Conservation (phyloP, 1,140 invertebrate genomes). For the Octopus bimaculoides region DNA sequence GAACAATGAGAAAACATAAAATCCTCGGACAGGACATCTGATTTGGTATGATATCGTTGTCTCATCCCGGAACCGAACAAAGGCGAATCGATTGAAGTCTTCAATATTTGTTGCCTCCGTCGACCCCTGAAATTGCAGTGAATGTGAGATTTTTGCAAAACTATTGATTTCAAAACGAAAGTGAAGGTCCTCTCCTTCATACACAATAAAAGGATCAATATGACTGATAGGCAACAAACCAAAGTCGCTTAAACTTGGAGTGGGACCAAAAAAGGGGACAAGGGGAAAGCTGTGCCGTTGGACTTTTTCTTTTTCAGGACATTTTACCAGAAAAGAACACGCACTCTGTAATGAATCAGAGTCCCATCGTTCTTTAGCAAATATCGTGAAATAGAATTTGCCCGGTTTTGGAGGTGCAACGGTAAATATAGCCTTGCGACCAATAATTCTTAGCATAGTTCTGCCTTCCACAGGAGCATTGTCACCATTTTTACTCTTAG, state of each 20-base stretch:
- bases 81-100: slow-evolving; percentile 49
- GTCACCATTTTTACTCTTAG: slow-evolving; percentile 36
- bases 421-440: slow-evolving; percentile 50
- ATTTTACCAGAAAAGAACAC: slow-evolving; percentile 50
- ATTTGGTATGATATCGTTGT: slow-evolving; percentile 43
- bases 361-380: slow-evolving; percentile 48
- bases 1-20: slow-evolving; percentile 52
- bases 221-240: slow-evolving; percentile 47
- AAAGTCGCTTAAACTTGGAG: slow-evolving; percentile 36
- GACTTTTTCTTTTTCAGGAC: slow-evolving; percentile 41
- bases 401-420: slow-evolving; percentile 49
- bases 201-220: slow-evolving; percentile 46
- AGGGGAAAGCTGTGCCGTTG: slow-evolving; percentile 45
- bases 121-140: slow-evolving; percentile 44
- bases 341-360: slow-evolving; percentile 52
- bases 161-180: slow-evolving; percentile 44
- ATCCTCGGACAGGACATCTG: slow-evolving; percentile 49
- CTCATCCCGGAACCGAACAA: slow-evolving; percentile 43
- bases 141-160: slow-evolving; percentile 41
- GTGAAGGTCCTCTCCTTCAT: slow-evolving; percentile 45
- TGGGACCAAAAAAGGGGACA: slow-evolving; percentile 50
- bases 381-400: slow-evolving; percentile 51
- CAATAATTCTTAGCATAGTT: slow-evolving; percentile 47
- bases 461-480: slow-evolving; percentile 41
- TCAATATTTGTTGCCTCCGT: slow-evolving; percentile 37